A percentile compares a stretch with the other conserved stretches of the same genome.
phyloP scores from a whole-genome alignment of 2,888 invertebrate genomes.

The Nomada hirtipes region DNA sequence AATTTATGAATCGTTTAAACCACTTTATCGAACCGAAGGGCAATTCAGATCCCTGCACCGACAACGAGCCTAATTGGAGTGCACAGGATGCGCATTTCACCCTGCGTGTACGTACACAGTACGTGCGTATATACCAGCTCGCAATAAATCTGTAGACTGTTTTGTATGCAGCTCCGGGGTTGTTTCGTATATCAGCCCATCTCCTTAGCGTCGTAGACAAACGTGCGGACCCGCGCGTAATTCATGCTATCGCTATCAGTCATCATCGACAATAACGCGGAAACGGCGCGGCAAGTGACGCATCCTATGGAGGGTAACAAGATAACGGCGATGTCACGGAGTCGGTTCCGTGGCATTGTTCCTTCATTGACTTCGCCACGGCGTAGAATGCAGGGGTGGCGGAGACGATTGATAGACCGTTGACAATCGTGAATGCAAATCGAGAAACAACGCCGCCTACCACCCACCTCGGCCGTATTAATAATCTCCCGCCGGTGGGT shows the following conservation, averaged over 20 bases:
- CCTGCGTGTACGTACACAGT: not conserved
- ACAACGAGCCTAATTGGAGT: slow-evolving; percentile 1
- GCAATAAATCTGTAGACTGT: slow-evolving; percentile 39
- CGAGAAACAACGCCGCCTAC: slow-evolving; percentile 45
- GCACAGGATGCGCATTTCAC: slow-evolving; percentile 1
- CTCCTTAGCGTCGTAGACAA: slow-evolving; percentile 34
- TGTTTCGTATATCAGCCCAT: slow-evolving; percentile 23
- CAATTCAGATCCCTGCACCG: not conserved
- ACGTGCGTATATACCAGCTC: not conserved
- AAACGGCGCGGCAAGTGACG: slow-evolving; percentile 46
- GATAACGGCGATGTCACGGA: slow-evolving; percentile 42
- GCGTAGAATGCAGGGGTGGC: not conserved
- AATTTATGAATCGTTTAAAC: too few relatives aligned
- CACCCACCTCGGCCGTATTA: slow-evolving; percentile 48
- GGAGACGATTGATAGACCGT: slow-evolving; percentile 33
- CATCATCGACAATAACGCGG: slow-evolving; percentile 55
- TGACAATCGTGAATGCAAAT: slow-evolving; percentile 52
- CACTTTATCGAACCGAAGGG: not conserved
- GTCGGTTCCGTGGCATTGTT: slow-evolving; percentile 41
- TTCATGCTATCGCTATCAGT: slow-evolving; percentile 48
- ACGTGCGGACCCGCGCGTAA: slow-evolving; percentile 35
- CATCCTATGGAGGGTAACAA: slow-evolving; percentile 47
- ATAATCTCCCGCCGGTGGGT: slow-evolving; percentile 59
- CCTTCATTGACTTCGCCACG: slow-evolving; percentile 30
- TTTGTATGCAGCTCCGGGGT: slow-evolving; percentile 22